These are phyloP conservation scores for Nysson spinosus DNA, from an alignment of 2,888 invertebrate genomes.

Conservation along the genomic window DNA sequence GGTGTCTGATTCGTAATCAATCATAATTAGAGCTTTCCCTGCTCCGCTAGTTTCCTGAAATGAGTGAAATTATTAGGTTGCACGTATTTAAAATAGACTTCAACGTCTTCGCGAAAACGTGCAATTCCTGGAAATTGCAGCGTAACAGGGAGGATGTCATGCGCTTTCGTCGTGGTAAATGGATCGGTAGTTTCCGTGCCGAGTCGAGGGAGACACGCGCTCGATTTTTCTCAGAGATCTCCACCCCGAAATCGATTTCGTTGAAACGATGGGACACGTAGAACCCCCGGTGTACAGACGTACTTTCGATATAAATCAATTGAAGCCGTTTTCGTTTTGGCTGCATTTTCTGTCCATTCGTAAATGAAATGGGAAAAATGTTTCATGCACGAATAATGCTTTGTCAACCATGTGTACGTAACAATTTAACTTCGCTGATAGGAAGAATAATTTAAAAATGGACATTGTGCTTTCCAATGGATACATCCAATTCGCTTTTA, in stretches of 20 bases:
- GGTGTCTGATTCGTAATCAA: conserved; percentile 17
- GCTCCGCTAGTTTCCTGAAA: no score
- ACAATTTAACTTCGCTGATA: no score
- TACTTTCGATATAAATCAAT: no score
- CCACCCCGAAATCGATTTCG: conserved; percentile 27
- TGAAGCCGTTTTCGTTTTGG: no score
- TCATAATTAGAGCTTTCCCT: conserved; percentile 29
- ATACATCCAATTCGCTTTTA: no score
- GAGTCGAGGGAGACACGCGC: not conserved
- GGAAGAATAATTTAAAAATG: no score
- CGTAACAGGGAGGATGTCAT: conserved; percentile 18
- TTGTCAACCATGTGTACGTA: no score
- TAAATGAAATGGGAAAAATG: no score
- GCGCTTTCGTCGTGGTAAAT: conserved; percentile 28
- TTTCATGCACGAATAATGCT: no score
- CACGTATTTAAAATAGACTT: conserved; percentile 11
- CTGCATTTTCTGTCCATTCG: no score
- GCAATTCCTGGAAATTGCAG: not conserved
- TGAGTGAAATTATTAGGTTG: conserved; percentile 24
- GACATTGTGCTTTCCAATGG: no score
- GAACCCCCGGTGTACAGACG: not conserved
- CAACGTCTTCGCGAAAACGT: conserved; percentile 4
- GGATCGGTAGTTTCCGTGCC: conserved; percentile 40
- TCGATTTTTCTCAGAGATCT: conserved; percentile 10
- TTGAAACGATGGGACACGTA: conserved; percentile 7